Conservation (phyloP, 2,888 invertebrate genomes). For the Nomada fucata region DNA sequence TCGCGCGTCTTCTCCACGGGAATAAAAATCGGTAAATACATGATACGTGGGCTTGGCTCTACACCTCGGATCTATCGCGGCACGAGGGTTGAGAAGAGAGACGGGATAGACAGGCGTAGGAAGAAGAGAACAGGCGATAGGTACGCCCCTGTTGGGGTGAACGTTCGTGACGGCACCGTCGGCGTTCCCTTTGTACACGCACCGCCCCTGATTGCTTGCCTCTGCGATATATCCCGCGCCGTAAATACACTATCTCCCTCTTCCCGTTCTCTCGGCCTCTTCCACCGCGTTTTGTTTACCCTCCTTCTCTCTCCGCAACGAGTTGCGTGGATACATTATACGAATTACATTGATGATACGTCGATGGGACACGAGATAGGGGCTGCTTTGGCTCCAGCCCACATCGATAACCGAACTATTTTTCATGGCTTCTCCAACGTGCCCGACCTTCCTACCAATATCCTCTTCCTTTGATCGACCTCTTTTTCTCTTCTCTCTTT, state of each 20-base stretch:
- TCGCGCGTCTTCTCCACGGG: slow-evolving; percentile 31
- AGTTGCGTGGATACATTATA: slow-evolving; percentile 73
- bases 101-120: slow-evolving; percentile 23
- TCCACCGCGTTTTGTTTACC: slow-evolving; percentile 29
- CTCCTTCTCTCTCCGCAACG: slow-evolving; percentile 39
- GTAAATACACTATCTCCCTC: slow-evolving; percentile 55
- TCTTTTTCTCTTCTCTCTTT: neutral
- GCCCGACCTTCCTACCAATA: slow-evolving; percentile 43
- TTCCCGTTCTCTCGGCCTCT: slow-evolving; percentile 1
- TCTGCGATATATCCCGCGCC: slow-evolving; percentile 68
- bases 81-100: slow-evolving; percentile 58
- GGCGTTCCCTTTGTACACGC: slow-evolving; percentile 74
- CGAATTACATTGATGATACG: slow-evolving; percentile 76
- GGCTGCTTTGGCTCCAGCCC: slow-evolving; percentile 60
- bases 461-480: slow-evolving; percentile 26
- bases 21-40: slow-evolving; percentile 66
- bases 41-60: slow-evolving; percentile 71
- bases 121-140: slow-evolving; percentile 49
- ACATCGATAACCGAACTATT: slow-evolving; percentile 70
- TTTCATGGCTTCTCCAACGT: slow-evolving; percentile 60
- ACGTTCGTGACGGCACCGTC: slow-evolving; percentile 74
- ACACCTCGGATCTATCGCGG: slow-evolving; percentile 44
- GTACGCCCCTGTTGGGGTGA: slow-evolving; percentile 74
- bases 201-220: slow-evolving; percentile 67
- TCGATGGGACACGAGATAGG: slow-evolving; percentile 73